Conservation (phyloP, 1,140 invertebrate species). For the Cataglyphis hispanica region DNA sequence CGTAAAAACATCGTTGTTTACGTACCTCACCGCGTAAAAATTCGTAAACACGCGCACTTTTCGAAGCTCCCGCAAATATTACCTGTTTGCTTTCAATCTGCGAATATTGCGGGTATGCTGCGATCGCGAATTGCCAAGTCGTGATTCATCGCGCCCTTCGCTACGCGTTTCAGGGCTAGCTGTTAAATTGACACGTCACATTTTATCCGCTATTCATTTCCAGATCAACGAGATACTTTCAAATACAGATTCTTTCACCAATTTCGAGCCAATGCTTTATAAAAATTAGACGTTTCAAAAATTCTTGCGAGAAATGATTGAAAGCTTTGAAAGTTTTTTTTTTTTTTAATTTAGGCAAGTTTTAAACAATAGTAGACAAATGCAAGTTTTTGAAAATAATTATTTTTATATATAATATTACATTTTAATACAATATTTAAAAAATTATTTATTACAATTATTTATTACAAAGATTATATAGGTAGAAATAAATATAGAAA, state of each 20-base stretch:
- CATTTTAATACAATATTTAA: too few species aligned
- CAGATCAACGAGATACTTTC: not conserved
- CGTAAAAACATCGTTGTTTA: conserved; percentile 45
- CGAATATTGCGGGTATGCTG: conserved; percentile 55
- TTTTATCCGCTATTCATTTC: conserved; percentile 42
- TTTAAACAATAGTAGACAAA: not conserved
- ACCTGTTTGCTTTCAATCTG: conserved; percentile 74
- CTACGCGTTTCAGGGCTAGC: not conserved
- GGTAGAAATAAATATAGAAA: too few species aligned
- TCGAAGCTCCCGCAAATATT: conserved; percentile 56
- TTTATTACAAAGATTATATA: too few species aligned
- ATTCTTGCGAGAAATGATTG: not conserved
- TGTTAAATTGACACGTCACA: conserved; percentile 55
- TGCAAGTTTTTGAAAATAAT: too few species aligned
- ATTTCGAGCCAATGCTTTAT: not conserved
- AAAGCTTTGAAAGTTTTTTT: not conserved
- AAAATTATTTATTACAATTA: too few species aligned
- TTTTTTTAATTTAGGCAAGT: not conserved
- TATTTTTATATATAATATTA: too few species aligned
- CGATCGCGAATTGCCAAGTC: conserved; percentile 10
- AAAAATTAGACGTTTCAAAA: not conserved
- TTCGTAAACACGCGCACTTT: conserved; percentile 66
- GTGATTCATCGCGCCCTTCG: conserved; percentile 58
- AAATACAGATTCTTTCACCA: not conserved
- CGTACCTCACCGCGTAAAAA: conserved; percentile 45